These are phyloP conservation scores for Amphimallon solstitiale DNA, from an alignment of 2,888 invertebrate species.

Conservation along the genomic window DNA sequence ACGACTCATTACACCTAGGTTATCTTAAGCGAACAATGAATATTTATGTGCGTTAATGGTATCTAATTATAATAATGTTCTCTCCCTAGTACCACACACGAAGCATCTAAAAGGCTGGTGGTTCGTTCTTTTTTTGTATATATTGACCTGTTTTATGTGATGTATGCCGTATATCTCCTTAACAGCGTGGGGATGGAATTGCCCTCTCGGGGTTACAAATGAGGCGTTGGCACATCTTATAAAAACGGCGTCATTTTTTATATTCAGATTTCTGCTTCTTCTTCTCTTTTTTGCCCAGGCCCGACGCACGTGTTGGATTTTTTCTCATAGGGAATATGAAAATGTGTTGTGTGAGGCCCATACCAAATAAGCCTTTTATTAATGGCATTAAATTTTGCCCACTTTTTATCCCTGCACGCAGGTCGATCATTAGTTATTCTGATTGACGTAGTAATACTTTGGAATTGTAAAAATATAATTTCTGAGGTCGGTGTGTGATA, in stretches of 20 bases:
- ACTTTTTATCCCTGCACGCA: slow-evolving; percentile 21
- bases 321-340: slow-evolving; percentile 29
- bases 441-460: slow-evolving; percentile 22
- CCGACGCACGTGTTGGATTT: slow-evolving; percentile 37
- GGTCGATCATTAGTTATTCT: slow-evolving; percentile 25
- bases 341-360: slow-evolving; percentile 37
- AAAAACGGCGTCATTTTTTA: slow-evolving; percentile 41
- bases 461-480: slow-evolving; percentile 23
- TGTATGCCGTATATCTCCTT: slow-evolving; percentile 36
- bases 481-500: background rate
- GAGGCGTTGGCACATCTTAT: slow-evolving; percentile 43
- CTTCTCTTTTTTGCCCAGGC: slow-evolving; percentile 5
- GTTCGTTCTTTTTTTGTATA: slow-evolving; percentile 23
- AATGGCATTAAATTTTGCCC: slow-evolving; percentile 32
- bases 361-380: slow-evolving; percentile 35
- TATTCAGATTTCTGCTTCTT: slow-evolving; percentile 36
- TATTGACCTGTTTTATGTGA: slow-evolving; percentile 37
- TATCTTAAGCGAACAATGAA: too few species aligned
- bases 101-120: slow-evolving; percentile 1
- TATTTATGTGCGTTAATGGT: slow-evolving; percentile 3
- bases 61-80: slow-evolving; percentile 8
- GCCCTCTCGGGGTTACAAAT: slow-evolving; percentile 41
- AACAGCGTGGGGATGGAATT: slow-evolving; percentile 36
- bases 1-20: too few species aligned
- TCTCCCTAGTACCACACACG: background rate